A percentile compares a stretch with the other conserved stretches of the same genome.
Evolutionary conservation across 1,140 invertebrate species (phyloP).

Genomic region (Acyrthosiphon pisum): DNA sequence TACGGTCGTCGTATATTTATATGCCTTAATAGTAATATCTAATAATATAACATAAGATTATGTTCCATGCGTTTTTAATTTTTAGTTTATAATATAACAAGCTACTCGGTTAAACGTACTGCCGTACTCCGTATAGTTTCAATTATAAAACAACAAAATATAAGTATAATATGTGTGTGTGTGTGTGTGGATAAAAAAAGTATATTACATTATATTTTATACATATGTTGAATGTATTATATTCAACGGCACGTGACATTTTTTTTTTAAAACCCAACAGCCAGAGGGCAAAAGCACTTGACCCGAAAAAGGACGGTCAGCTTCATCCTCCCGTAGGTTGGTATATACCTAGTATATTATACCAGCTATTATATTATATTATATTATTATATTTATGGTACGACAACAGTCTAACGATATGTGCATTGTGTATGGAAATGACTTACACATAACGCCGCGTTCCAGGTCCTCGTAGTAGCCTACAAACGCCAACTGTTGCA

Average conservation of each 20-base stretch:
- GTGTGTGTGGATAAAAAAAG: background rate
- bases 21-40: too few relatives aligned
- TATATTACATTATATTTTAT: background rate
- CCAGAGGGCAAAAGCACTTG: background rate
- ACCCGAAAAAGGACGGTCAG: background rate
- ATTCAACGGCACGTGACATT: background rate
- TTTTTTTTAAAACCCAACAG: background rate
- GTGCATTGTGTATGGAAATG: background rate
- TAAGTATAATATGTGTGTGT: background rate
- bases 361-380: too few relatives aligned
- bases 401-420: too few relatives aligned
- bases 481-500: constrained; percentile 78
- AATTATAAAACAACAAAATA: background rate
- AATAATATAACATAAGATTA: too few relatives aligned
- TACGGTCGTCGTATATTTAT: too few relatives aligned
- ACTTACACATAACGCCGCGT: constrained; percentile 80
- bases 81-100: background rate
- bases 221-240: background rate
- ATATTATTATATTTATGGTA: background rate
- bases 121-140: background rate
- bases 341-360: too few relatives aligned
- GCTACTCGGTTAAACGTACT: background rate
- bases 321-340: too few relatives aligned
- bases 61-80: too few relatives aligned
- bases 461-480: constrained; percentile 81